Evolutionary conservation across 2,797 vertebrate genomes (phyloP).

Genomic region (Melanotaenia pygmaea): DNA sequence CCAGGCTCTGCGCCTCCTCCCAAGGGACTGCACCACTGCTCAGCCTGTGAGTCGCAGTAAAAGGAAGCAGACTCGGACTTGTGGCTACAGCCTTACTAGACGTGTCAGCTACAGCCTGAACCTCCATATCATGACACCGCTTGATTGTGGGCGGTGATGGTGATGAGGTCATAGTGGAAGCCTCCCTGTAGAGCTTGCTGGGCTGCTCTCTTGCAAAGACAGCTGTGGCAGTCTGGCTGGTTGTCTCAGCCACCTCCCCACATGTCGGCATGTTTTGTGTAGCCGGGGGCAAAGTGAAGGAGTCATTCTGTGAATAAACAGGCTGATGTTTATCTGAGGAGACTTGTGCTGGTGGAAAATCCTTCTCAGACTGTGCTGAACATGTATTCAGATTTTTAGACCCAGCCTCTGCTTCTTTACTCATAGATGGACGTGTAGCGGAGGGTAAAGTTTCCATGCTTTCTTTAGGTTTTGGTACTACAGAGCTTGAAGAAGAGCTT

Average conservation of each 20-base stretch:
- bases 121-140: constrained; percentile 87
- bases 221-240: constrained; percentile 49
- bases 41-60: constrained; percentile 67
- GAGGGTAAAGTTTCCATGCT: constrained; percentile 34
- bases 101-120: constrained; percentile 89
- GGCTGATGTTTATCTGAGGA: constrained; percentile 57
- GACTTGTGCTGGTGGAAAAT: constrained; percentile 50
- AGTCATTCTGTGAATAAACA: constrained; percentile 40
- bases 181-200: constrained; percentile 86
- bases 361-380: constrained; percentile 37
- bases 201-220: constrained; percentile 47
- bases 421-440: constrained; percentile 17
- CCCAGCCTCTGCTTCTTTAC: constrained; percentile 25
- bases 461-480: constrained; percentile 35
- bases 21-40: constrained; percentile 38
- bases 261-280: constrained; percentile 31
- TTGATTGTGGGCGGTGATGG: constrained; percentile 60
- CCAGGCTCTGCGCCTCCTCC: constrained; percentile 83
- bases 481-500: constrained; percentile 43
- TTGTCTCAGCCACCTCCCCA: constrained; percentile 37
- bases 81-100: constrained; percentile 90
- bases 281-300: constrained; percentile 47
- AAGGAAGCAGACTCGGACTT: constrained; percentile 90
- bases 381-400: constrained; percentile 30
- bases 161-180: constrained; percentile 90